phyloP scores from a whole-genome alignment of 2,888 invertebrate genomes.

The Lasioglossum pauxillum region DNA sequence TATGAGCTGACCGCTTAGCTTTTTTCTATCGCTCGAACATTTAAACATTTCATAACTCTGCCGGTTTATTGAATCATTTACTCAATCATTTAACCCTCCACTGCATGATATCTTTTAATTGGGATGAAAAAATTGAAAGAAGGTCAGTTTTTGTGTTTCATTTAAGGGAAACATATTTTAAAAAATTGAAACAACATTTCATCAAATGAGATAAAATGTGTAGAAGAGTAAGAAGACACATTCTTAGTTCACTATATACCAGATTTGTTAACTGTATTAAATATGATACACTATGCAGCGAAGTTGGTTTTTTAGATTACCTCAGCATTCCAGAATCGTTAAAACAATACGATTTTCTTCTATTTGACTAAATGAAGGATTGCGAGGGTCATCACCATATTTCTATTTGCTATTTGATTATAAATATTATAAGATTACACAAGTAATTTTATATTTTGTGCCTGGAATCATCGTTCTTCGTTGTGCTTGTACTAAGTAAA shows the following conservation, averaged over 20 bases:
- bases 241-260: too few species aligned
- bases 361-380: not conserved
- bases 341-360: not conserved
- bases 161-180: too few species aligned
- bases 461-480: not conserved
- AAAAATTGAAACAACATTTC: too few species aligned
- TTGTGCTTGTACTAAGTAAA: not conserved
- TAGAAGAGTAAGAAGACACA: too few species aligned
- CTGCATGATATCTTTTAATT: too few species aligned
- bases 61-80: not conserved
- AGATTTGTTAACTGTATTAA: too few species aligned
- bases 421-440: not conserved
- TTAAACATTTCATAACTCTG: not conserved
- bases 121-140: too few species aligned
- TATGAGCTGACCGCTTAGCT: not conserved
- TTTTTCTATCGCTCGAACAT: not conserved
- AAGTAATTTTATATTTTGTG: not conserved
- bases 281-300: too few species aligned
- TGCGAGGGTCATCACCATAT: not conserved
- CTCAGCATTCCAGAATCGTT: not conserved
- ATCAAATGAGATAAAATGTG: too few species aligned
- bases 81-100: not conserved
- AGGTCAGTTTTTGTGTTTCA: too few species aligned
- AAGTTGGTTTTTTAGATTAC: not conserved
- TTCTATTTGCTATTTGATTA: not conserved